Evolutionary conservation across 2,888 invertebrate species (phyloP), one percentile per base, ranked within the genome.

Genomic region (Mesochorus sp.): DNA sequence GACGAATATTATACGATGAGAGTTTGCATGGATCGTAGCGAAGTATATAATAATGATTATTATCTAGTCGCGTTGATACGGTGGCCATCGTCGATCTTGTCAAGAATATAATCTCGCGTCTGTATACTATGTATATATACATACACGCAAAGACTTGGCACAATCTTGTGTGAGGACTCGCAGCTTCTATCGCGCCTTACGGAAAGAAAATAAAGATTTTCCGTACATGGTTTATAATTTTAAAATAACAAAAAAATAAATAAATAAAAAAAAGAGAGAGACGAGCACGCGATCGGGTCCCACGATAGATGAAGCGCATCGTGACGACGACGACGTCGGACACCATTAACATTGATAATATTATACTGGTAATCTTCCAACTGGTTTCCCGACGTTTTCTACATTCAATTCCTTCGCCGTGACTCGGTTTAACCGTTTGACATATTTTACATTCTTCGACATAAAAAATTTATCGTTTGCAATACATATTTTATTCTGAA

Each of bases 1-100:
- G 47, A 17, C 21, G 28, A 57, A 39, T 26, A 70, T 59, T 47
- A 59, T 26, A 49, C 47, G 47, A 47, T 14, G 24, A 57, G 57
- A 70, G 34, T 44, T 57, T 3, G 51, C 42, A 24, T 24, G 42
- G n/a, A 24, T 24, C 51, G 51, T 8, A 12, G 24, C 31, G 47
- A 17, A n/a, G 8, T 24, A 24, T 49, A 31, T 42, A 66, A 73
- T 42, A 37, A 49, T 61, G 47, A 66, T 57, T 34, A 57, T 57
- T 28, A 73, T 64, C 73, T 26, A 10, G 47, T 64, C 37, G 24
- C 64, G 26, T 47, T 53, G 73, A 73, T 72, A 42, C 6, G 47
- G 26, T 21, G 37, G 44, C n/a, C 17, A 42, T 44, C 64, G 62
- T 55, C 34, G 44, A 44, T 53, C 42, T 24, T 31, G 53, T 39